Base-by-base conservation (phyloP, 1,140 invertebrate genomes). In the Phenacoccus solenopsis region DNA sequence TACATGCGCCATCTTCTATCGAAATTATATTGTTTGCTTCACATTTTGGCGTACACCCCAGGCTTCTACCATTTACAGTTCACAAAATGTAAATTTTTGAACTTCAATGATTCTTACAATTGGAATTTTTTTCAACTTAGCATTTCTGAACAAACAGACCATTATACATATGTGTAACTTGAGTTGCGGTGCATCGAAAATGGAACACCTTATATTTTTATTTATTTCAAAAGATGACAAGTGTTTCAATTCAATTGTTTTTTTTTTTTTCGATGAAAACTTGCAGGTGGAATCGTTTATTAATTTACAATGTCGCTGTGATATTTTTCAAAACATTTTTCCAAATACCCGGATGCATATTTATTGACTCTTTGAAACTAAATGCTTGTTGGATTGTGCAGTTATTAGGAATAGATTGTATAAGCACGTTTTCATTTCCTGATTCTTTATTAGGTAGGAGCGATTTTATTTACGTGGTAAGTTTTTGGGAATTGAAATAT, bases 281-380 rank as follows among this genome's bases (percentile, higher is more conserved):
- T 80, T 81, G 70, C 74, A 93, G 91, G 84, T 98, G 96, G 96
- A 94, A 95, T 71, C 84, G 87, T 75, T 77, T 98, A 2, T 80
- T 98, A 30, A 87, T 87, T 0, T 98, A 96, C 80, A 96, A 93
- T 76, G 88, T 96, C 25, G 77, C 85, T 10, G 94, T 98, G 0
- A 94, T 98, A 49, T 84, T 93, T 13, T 82, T 88, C 20, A 98
- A 98, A 82, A 84, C 90, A 1, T 76, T 88, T 70, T 82, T 94
- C 22, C 90, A 97, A 82, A 86, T 97, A 70, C 82, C 94, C 9
- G 94, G 94, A 1, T 98, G 95, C 78, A 86, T 97, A 9, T 92
- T 91, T 75, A 84, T 90, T 38, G 74, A 82, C 25, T 75, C 82
- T 68, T 79, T 82, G 74, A 82, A 87, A 70, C 73, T 77, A 0